A percentile compares a stretch with the other conserved stretches of the same genome.
These are phyloP conservation scores for Micromesistius poutassou DNA, from an alignment of 2,797 vertebrate species.

Conservation along the genomic window DNA sequence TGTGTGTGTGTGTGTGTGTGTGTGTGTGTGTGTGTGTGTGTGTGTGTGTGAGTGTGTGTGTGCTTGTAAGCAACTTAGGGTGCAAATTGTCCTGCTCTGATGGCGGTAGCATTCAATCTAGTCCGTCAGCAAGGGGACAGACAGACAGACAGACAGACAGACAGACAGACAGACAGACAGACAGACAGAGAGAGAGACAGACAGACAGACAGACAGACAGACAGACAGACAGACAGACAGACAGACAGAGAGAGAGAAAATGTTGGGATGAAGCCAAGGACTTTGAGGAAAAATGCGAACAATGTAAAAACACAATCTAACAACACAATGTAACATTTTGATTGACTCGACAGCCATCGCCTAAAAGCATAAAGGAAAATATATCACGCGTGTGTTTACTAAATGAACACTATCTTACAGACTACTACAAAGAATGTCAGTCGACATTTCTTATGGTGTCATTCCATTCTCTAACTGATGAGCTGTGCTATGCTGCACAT, in stretches of 20 bases:
- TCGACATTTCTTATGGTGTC: too few relatives aligned
- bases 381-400: too few relatives aligned
- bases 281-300: background rate
- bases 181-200: conserved; percentile 7
- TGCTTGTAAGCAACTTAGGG: background rate
- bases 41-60: background rate
- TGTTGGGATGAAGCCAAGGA: too few relatives aligned
- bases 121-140: conserved; percentile 3
- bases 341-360: too few relatives aligned
- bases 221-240: conserved; percentile 23
- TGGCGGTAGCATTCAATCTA: conserved; percentile 19
- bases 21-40: conserved; percentile 7
- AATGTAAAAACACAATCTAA: too few relatives aligned
- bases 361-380: too few relatives aligned
- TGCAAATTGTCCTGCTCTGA: background rate
- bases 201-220: background rate
- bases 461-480: too few relatives aligned
- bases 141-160: conserved; percentile 18
- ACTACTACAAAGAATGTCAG: too few relatives aligned
- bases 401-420: too few relatives aligned
- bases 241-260: conserved; percentile 10
- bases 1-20: background rate
- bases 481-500: background rate
- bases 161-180: conserved; percentile 11
- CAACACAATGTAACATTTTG: too few relatives aligned